Evolutionary conservation across 2,113 vertebrate genomes (phyloP).

Genomic region (Prionailurus bengalensis): DNA sequence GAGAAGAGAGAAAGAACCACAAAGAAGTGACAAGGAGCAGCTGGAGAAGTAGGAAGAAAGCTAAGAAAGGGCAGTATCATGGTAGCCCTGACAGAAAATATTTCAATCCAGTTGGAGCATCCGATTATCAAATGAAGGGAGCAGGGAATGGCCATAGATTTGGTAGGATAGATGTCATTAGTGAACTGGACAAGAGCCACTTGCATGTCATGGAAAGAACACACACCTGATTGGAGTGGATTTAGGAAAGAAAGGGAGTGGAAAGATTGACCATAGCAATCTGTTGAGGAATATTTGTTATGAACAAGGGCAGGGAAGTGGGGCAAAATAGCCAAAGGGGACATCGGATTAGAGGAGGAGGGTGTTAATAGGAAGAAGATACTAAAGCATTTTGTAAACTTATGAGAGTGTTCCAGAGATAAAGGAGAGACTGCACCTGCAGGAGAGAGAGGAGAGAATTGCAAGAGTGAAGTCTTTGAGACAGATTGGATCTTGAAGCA

Average conservation of each 20-base stretch:
- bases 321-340: background rate
- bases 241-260: background rate
- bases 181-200: background rate
- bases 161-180: background rate
- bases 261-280: background rate
- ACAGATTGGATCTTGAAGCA: background rate
- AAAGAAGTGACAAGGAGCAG: background rate
- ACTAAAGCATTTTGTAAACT: background rate
- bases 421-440: background rate
- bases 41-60: background rate
- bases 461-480: background rate
- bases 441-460: background rate
- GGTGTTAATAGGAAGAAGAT: background rate
- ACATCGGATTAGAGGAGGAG: background rate
- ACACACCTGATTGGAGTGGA: background rate
- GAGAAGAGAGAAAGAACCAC: background rate
- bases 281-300: background rate
- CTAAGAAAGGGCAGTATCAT: background rate
- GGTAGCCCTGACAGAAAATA: background rate
- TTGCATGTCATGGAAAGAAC: background rate
- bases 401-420: background rate
- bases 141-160: background rate
- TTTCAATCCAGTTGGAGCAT: background rate
- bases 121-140: background rate
- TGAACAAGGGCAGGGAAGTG: background rate